Evolutionary conservation across 2,888 invertebrate genomes (phyloP).

Genomic region (Tetragonula carbonaria): DNA sequence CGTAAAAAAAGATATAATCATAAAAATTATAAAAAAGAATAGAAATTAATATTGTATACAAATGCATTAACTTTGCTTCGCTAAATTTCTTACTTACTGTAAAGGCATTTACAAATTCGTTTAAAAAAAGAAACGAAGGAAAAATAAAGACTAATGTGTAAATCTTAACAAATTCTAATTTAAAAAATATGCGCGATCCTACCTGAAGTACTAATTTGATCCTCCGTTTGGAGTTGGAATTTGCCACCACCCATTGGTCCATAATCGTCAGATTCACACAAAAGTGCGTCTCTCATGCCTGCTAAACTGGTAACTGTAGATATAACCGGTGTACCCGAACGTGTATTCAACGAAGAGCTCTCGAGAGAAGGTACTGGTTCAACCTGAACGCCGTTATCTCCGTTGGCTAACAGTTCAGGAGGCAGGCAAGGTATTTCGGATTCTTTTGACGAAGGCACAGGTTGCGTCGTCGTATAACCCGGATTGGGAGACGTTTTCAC

Average conservation of each 20-base stretch:
- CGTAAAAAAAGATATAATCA: constrained; percentile 22
- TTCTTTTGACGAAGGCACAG: constrained; percentile 72
- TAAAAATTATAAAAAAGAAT: constrained; percentile 18
- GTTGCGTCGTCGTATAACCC: constrained; percentile 72
- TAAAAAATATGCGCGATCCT: constrained; percentile 56
- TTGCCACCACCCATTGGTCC: constrained; percentile 89
- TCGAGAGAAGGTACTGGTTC: constrained; percentile 74
- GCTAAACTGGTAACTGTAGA: constrained; percentile 67
- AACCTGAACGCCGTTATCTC: constrained; percentile 65
- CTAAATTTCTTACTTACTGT: background rate
- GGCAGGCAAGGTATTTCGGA: constrained; percentile 72
- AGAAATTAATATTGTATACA: constrained; percentile 19
- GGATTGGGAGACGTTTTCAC: constrained; percentile 72
- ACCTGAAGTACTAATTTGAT: constrained; percentile 86
- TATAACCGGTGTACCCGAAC: constrained; percentile 52
- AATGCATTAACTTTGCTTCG: background rate
- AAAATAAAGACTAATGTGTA: background rate
- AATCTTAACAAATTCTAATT: constrained; percentile 15
- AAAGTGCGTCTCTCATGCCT: constrained; percentile 88
- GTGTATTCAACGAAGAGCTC: constrained; percentile 62
- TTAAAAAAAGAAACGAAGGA: background rate
- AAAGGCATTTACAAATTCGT: background rate
- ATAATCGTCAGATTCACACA: constrained; percentile 91
- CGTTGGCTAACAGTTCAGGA: constrained; percentile 77
- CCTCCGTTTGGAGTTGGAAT: constrained; percentile 90